phyloP scores from a whole-genome alignment of 2,113 vertebrate genomes.

The Proterorhinus semilunaris region DNA sequence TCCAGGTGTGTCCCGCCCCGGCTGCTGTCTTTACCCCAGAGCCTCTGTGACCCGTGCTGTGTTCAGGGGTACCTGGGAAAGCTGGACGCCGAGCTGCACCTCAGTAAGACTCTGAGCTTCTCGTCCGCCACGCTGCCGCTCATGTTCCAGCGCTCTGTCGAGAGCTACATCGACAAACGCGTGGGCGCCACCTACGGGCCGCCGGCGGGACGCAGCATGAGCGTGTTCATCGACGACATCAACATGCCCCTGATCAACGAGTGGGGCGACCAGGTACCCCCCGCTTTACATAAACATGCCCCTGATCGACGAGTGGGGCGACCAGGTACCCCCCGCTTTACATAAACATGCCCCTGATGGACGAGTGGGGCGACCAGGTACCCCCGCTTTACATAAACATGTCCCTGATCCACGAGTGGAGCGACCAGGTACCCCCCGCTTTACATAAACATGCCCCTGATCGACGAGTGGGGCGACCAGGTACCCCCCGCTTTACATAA shows the following conservation, averaged over 20 bases:
- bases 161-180: slow-evolving; percentile 84
- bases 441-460: slow-evolving; percentile 86
- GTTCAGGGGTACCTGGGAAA: slow-evolving; percentile 79
- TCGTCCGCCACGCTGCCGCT: slow-evolving; percentile 82
- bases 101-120: slow-evolving; percentile 82
- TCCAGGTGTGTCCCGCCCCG: not conserved
- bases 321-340: slow-evolving; percentile 75
- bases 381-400: slow-evolving; percentile 80
- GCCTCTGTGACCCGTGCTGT: not conserved
- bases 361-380: slow-evolving; percentile 89
- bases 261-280: slow-evolving; percentile 85
- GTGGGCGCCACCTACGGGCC: slow-evolving; percentile 84
- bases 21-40: too few relatives aligned
- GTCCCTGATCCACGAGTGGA: slow-evolving; percentile 88
- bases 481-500: slow-evolving; percentile 77
- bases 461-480: slow-evolving; percentile 90
- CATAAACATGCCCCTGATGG: slow-evolving; percentile 88
- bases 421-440: slow-evolving; percentile 80
- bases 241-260: slow-evolving; percentile 89
- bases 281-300: slow-evolving; percentile 85
- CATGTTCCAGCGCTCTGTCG: slow-evolving; percentile 84
- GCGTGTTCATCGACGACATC: slow-evolving; percentile 85
- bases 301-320: slow-evolving; percentile 87
- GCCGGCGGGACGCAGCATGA: slow-evolving; percentile 82
- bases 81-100: slow-evolving; percentile 77